Percentiles rank a stretch among this genome's conserved stretches.
These are phyloP conservation scores for Drosophila emarginata DNA, from an alignment of 2,888 invertebrate genomes.

Conservation along the genomic window DNA sequence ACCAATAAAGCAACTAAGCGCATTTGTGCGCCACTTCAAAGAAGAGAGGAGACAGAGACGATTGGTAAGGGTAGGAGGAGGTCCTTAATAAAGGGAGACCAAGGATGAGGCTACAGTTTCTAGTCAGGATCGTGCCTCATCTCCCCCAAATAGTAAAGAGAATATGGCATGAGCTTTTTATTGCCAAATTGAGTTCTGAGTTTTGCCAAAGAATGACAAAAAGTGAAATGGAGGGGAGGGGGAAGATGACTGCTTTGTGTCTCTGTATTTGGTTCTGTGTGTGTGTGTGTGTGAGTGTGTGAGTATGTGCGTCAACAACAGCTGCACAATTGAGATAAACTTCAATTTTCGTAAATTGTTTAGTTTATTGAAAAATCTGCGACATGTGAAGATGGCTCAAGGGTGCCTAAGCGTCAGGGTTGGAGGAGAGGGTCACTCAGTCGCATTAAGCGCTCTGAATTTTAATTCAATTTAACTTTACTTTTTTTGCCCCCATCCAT, in stretches of 20 bases:
- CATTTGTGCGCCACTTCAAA: slow-evolving; percentile 71
- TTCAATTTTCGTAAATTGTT: slow-evolving; percentile 79
- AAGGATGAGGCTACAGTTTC: not conserved
- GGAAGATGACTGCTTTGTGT: slow-evolving; percentile 61
- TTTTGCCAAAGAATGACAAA: slow-evolving; percentile 26
- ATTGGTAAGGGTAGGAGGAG: not conserved
- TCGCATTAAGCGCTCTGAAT: slow-evolving; percentile 69
- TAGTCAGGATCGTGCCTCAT: slow-evolving; percentile 39
- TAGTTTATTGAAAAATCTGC: slow-evolving; percentile 77
- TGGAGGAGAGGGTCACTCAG: not conserved
- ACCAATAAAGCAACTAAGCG: slow-evolving; percentile 79
- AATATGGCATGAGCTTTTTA: slow-evolving; percentile 54
- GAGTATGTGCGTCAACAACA: slow-evolving; percentile 68
- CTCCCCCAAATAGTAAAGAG: slow-evolving; percentile 29
- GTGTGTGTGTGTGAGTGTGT: slow-evolving; percentile 40
- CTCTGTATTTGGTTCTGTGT: not conserved
- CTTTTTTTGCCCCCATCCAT: slow-evolving; percentile 63
- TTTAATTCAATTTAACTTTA: slow-evolving; percentile 74
- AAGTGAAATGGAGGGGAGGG: not conserved
- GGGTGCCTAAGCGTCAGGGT: not conserved
- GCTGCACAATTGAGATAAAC: slow-evolving; percentile 80
- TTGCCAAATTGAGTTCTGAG: slow-evolving; percentile 79
- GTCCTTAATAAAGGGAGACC: slow-evolving; percentile 6
- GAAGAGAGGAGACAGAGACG: slow-evolving; percentile 5
- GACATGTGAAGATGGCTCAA: slow-evolving; percentile 66